Evolutionary conservation across 1,140 invertebrate species (phyloP).

Genomic region (Idris sp.): DNA sequence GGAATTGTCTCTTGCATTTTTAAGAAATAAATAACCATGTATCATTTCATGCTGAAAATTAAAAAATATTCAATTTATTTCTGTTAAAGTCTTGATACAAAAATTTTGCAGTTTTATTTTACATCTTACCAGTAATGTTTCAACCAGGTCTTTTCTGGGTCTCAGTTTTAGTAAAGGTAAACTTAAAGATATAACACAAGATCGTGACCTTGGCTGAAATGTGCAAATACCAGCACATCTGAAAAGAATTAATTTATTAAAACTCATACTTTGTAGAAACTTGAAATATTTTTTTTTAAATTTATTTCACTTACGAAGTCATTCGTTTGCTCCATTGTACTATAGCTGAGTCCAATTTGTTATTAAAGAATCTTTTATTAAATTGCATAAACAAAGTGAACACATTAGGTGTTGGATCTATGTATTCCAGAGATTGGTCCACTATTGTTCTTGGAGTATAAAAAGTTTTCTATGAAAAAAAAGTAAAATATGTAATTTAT

Average conservation of each 20-base stretch:
- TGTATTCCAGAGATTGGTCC: slow-evolving; percentile 86
- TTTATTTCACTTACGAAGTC: slow-evolving; percentile 85
- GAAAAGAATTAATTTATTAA: slow-evolving; percentile 40
- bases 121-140: slow-evolving; percentile 90
- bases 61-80: not conserved
- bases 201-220: slow-evolving; percentile 86
- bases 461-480: slow-evolving; percentile 7
- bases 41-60: slow-evolving; percentile 96
- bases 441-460: slow-evolving; percentile 77
- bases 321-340: slow-evolving; percentile 97
- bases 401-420: slow-evolving; percentile 96
- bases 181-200: slow-evolving; percentile 91
- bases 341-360: slow-evolving; percentile 85
- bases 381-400: slow-evolving; percentile 91
- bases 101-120: not conserved
- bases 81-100: not conserved
- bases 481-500: not conserved
- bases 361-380: slow-evolving; percentile 91
- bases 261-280: slow-evolving; percentile 2
- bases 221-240: slow-evolving; percentile 90
- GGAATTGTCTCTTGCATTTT: too few species aligned
- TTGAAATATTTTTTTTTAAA: slow-evolving; percentile 22
- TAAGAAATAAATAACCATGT: slow-evolving; percentile 97
- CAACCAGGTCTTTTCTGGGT: slow-evolving; percentile 94
- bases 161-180: slow-evolving; percentile 93